phyloP scores from a whole-genome alignment of 1,140 invertebrate genomes.

The Drosophila sp. region DNA sequence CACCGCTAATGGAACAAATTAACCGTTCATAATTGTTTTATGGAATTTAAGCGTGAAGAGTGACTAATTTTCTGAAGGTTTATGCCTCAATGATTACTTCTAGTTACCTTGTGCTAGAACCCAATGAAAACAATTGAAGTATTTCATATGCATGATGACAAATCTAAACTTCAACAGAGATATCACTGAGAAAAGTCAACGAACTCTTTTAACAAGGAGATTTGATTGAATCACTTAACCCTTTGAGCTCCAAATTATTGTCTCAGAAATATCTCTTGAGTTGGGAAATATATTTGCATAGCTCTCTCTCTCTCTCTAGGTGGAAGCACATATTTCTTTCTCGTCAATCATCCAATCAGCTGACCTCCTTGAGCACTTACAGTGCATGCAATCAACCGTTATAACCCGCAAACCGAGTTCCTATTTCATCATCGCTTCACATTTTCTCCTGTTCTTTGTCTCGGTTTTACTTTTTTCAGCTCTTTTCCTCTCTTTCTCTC shows the following conservation, averaged over 20 bases:
- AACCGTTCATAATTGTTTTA: no score
- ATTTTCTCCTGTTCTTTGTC: not conserved
- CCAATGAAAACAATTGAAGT: no score
- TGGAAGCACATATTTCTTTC: slow-evolving; percentile 34
- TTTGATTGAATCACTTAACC: no score
- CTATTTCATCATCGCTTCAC: slow-evolving; percentile 3
- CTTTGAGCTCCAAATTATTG: no score
- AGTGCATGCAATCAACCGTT: slow-evolving; percentile 75
- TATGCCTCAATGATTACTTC: no score
- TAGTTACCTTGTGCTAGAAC: no score
- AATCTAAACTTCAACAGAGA: no score
- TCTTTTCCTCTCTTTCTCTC: not conserved
- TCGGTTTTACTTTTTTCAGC: not conserved
- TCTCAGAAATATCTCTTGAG: not conserved
- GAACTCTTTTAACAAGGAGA: not conserved
- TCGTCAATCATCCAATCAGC: slow-evolving; percentile 74
- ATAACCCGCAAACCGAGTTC: slow-evolving; percentile 29
- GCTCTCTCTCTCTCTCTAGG: slow-evolving; percentile 14
- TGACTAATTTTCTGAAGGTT: no score
- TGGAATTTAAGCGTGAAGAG: no score
- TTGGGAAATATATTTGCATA: slow-evolving; percentile 44
- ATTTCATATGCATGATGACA: no score
- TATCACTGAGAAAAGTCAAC: no score
- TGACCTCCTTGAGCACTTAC: slow-evolving; percentile 58
- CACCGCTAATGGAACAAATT: no score